A percentile compares a stretch with the other conserved stretches of the same genome.
phyloP scores from a whole-genome alignment of 2,797 vertebrate genomes.

The Thamnophis elegans region DNA sequence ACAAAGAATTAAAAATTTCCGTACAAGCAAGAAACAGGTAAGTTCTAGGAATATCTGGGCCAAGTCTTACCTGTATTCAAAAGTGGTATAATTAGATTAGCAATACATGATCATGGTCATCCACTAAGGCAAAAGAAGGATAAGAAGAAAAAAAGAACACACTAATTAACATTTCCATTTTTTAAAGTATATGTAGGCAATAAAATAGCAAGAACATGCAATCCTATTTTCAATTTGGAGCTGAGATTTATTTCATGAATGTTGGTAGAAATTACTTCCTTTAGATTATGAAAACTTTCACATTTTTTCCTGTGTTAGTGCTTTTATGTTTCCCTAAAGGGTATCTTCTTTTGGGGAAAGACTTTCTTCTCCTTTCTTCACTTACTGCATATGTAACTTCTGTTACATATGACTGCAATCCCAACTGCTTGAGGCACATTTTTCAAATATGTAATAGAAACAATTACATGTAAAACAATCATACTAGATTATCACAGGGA shows the following conservation, averaged over 20 bases:
- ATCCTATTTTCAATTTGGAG: not conserved
- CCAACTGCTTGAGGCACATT: not conserved
- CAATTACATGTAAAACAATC: not conserved
- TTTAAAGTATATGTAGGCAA: not conserved
- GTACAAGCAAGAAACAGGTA: not conserved
- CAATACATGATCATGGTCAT: constrained; percentile 73
- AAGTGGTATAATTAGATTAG: constrained; percentile 38
- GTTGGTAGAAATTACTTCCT: not conserved
- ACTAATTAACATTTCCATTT: constrained; percentile 10
- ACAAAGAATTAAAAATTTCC: not conserved
- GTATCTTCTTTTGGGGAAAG: not conserved
- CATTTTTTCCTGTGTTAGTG: not conserved
- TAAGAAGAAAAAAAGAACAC: constrained; percentile 8
- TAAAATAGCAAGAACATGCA: not conserved
- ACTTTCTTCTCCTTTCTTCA: not conserved
- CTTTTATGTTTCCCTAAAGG: not conserved
- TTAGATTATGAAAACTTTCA: not conserved
- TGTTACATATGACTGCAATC: not conserved
- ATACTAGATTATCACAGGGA: not conserved
- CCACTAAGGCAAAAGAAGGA: constrained; percentile 60
- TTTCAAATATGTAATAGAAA: not conserved
- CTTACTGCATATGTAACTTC: not conserved
- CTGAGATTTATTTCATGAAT: not conserved
- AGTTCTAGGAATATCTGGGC: not conserved
- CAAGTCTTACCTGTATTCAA: constrained; percentile 54